A percentile compares a stretch with the other conserved stretches of the same genome.
phyloP scores from a whole-genome alignment of 2,113 vertebrate genomes.

The human (Homo sapiens) region DNA sequence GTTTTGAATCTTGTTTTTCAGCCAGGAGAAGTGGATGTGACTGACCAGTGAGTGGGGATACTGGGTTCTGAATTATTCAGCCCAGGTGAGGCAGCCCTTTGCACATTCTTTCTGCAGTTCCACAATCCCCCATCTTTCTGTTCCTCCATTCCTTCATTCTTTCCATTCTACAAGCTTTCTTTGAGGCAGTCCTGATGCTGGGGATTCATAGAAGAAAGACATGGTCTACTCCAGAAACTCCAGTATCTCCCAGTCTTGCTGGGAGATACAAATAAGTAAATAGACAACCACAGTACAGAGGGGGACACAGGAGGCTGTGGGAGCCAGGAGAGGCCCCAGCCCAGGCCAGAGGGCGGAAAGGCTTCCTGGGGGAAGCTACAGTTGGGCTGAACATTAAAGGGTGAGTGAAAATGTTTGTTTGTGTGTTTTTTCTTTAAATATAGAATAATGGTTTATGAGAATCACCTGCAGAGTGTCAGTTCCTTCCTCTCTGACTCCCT shows the following conservation, averaged over 20 bases:
- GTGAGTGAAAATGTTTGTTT: neutral
- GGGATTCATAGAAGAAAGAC: neutral
- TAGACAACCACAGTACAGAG: neutral
- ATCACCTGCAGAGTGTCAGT: neutral
- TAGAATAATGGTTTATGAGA: neutral
- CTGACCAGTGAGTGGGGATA: neutral
- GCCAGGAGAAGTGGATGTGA: neutral
- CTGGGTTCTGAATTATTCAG: neutral
- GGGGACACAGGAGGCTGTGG: neutral
- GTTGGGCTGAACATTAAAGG: neutral
- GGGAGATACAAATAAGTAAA: neutral
- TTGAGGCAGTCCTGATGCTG: neutral
- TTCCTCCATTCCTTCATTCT: neutral
- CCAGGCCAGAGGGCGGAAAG: neutral
- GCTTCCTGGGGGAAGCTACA: neutral
- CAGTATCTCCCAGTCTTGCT: neutral
- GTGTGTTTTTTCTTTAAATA: neutral
- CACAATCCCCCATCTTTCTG: fast-evolving
- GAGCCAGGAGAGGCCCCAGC: neutral
- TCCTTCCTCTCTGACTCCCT: neutral
- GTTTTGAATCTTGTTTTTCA: neutral
- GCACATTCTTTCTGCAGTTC: no score
- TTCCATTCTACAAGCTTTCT: neutral
- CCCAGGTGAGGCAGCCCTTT: neutral
- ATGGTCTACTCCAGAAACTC: neutral